Conservation (phyloP, 2,888 invertebrate species). For the Melieria crassipennis region DNA sequence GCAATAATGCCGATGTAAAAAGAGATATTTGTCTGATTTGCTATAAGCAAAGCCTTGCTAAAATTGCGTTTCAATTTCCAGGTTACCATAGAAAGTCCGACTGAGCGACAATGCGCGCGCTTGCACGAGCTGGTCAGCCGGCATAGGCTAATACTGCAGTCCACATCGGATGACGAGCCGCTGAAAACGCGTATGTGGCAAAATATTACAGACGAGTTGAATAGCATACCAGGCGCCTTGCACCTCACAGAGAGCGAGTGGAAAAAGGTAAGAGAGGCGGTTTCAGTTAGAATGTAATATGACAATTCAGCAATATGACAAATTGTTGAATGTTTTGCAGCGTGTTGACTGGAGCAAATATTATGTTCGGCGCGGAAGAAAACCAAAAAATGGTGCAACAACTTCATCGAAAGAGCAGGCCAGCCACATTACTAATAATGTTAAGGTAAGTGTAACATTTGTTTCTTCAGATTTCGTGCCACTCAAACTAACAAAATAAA, state of each 20-base stretch:
- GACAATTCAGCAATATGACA: no score
- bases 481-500: background rate
- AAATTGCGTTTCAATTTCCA: background rate
- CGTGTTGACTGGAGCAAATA: conserved; percentile 26
- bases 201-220: conserved; percentile 37
- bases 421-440: background rate
- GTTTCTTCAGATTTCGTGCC: background rate
- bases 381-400: conserved; percentile 6
- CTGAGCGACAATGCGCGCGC: conserved; percentile 24
- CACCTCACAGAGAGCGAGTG: conserved; percentile 30
- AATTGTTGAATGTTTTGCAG: conserved; percentile 1
- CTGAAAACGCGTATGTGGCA: conserved; percentile 35
- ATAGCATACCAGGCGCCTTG: conserved; percentile 31
- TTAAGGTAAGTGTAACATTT: background rate
- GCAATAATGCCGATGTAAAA: conserved; percentile 10
- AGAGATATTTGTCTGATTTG: background rate
- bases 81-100: conserved; percentile 1
- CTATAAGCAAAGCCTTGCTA: background rate
- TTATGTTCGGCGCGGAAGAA: conserved; percentile 17
- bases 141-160: conserved; percentile 24
- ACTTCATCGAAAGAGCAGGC: background rate
- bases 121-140: conserved; percentile 33
- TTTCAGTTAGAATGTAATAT: background rate
- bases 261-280: conserved; percentile 20
- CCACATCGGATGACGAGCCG: conserved; percentile 30